Evolutionary conservation across 2,113 vertebrate genomes (phyloP).

Genomic region (Zosterops japonicus): DNA sequence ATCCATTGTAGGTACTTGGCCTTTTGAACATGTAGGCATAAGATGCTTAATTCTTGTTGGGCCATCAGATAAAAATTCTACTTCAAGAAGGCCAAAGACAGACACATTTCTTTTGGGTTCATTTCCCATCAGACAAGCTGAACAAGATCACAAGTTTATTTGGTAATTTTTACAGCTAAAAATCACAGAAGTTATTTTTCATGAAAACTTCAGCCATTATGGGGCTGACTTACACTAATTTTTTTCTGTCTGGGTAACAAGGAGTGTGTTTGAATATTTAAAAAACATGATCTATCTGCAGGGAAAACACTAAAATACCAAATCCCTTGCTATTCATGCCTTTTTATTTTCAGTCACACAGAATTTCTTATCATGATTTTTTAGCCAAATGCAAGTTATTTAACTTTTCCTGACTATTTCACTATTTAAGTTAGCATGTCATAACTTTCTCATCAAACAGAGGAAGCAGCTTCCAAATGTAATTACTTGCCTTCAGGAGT

Average conservation of each 20-base stretch:
- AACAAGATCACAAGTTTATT: neutral
- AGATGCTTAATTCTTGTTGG: neutral
- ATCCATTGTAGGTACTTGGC: neutral
- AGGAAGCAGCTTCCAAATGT: neutral
- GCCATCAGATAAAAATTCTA: neutral
- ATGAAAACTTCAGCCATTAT: neutral
- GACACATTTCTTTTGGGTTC: neutral
- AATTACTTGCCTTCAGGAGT: neutral
- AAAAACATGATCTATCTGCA: neutral
- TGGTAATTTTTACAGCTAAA: neutral
- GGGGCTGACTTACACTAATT: neutral
- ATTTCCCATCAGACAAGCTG: neutral
- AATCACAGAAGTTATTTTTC: neutral
- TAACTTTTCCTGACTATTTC: neutral
- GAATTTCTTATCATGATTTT: neutral
- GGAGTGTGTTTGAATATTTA: neutral
- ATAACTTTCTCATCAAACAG: neutral
- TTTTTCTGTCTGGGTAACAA: neutral
- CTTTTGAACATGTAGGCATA: rapidly evolving
- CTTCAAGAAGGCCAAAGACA: neutral
- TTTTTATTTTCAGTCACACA: neutral
- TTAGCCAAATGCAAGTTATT: neutral
- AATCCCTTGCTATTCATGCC: neutral
- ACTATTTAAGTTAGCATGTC: neutral
- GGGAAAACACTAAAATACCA: neutral